Evolutionary conservation across 2,113 vertebrate genomes (phyloP).

Genomic region (Macquaria australasica): DNA sequence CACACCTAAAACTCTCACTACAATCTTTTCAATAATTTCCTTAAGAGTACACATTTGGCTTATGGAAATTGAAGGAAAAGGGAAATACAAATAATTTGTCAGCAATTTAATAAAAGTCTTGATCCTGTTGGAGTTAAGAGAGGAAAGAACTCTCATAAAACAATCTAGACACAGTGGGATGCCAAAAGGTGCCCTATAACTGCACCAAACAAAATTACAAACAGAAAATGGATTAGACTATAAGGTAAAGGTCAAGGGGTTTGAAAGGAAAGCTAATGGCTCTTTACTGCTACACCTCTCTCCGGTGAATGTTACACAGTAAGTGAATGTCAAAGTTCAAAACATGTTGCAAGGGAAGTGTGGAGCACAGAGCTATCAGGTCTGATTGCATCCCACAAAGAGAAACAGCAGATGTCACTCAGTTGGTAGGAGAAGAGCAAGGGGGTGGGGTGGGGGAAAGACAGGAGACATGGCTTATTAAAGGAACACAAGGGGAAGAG

Average conservation of each 20-base stretch:
- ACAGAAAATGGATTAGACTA: neutral
- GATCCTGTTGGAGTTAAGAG: neutral
- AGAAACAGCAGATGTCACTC: conserved; percentile 42
- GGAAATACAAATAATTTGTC: neutral
- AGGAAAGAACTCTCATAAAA: neutral
- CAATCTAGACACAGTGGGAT: neutral
- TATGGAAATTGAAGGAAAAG: neutral
- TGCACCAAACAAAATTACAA: neutral
- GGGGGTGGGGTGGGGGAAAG: neutral
- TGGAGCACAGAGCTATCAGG: neutral
- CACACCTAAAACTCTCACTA: neutral
- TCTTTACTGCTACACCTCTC: neutral
- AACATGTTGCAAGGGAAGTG: neutral
- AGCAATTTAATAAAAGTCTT: conserved; percentile 2
- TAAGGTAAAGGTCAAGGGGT: neutral
- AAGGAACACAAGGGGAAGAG: conserved; percentile 26
- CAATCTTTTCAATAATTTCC: neutral
- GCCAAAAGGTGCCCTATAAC: conserved; percentile 7
- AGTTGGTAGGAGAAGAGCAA: conserved; percentile 2
- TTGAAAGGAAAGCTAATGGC: conserved; percentile 2
- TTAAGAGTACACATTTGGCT: neutral
- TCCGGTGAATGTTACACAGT: neutral
- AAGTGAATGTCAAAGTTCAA: conserved; percentile 17
- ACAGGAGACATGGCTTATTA: conserved; percentile 20
- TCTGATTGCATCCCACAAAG: neutral